Conservation (phyloP, 2,888 invertebrate species). For the Cryptus viduatorius region DNA sequence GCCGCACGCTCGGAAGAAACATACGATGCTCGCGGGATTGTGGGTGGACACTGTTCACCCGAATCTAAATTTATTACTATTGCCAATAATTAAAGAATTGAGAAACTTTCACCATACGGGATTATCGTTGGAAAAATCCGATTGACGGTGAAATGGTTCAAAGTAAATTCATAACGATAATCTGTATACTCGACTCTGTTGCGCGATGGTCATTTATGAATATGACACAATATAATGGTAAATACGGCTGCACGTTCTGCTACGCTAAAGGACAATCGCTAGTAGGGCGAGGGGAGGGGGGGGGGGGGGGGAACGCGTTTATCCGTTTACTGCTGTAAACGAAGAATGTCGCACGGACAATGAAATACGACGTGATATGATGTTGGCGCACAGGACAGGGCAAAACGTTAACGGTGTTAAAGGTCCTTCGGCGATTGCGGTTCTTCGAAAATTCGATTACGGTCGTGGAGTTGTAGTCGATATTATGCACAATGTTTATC, state of each 20-base stretch:
- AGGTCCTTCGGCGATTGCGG: neutral
- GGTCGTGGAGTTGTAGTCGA: constrained; percentile 15
- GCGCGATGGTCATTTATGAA: constrained; percentile 50
- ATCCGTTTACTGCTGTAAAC: neutral
- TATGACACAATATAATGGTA: constrained; percentile 63
- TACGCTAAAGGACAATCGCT: constrained; percentile 13
- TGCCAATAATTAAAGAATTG: neutral
- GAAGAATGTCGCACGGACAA: constrained; percentile 3
- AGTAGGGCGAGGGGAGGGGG: neutral
- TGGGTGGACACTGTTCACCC: constrained; percentile 43
- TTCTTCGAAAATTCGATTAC: neutral
- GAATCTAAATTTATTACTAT: neutral
- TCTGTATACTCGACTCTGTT: constrained; percentile 52
- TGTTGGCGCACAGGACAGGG: neutral
- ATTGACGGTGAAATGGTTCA: constrained; percentile 4
- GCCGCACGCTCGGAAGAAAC: constrained; percentile 55
- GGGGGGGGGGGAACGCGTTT: neutral
- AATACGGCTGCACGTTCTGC: constrained; percentile 62
- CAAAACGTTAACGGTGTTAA: constrained; percentile 2
- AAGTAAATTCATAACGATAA: constrained; percentile 30
- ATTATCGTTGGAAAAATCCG: neutral
- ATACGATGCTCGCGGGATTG: constrained; percentile 37
- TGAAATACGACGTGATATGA: constrained; percentile 26
- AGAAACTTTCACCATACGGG: neutral
- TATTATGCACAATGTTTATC: constrained; percentile 15